These are phyloP conservation scores for Blera fallax DNA, from an alignment of 2,888 invertebrate species.

Conservation along the genomic window DNA sequence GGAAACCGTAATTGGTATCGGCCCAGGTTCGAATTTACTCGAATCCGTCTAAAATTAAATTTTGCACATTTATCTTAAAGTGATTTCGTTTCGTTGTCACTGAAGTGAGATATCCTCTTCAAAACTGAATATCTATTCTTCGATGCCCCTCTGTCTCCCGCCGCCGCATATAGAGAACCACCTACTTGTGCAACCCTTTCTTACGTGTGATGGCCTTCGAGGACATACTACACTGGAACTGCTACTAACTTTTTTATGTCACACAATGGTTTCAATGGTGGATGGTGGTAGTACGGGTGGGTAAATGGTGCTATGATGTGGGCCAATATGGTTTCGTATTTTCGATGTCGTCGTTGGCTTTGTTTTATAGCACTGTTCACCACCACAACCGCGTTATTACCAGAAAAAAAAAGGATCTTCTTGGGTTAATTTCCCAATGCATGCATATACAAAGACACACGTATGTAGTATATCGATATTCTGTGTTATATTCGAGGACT, in stretches of 20 bases:
- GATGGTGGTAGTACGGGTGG: neutral
- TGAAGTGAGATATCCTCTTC: slow-evolving; percentile 52
- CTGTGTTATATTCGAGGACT: neutral
- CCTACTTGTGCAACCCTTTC: slow-evolving; percentile 10
- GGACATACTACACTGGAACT: neutral
- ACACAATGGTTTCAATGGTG: neutral
- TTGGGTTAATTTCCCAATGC: neutral
- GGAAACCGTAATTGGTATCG: slow-evolving; percentile 25
- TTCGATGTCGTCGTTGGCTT: neutral
- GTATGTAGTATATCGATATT: no score
- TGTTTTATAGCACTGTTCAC: neutral
- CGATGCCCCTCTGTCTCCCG: neutral
- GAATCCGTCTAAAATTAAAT: slow-evolving; percentile 42
- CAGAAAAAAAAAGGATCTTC: neutral
- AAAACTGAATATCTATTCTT: slow-evolving; percentile 13
- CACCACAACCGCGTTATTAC: neutral
- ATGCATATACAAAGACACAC: neutral
- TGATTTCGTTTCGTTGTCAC: slow-evolving; percentile 48
- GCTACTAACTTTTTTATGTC: neutral
- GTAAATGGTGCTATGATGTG: neutral
- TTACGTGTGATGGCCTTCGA: slow-evolving; percentile 30
- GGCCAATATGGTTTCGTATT: slow-evolving; percentile 4
- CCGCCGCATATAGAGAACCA: no score
- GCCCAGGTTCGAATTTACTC: slow-evolving; percentile 45
- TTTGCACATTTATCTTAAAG: slow-evolving; percentile 56